A percentile compares a stretch with the other conserved stretches of the same genome.
phyloP scores from a whole-genome alignment of 1,140 invertebrate genomes.

The Arion vulgaris region DNA sequence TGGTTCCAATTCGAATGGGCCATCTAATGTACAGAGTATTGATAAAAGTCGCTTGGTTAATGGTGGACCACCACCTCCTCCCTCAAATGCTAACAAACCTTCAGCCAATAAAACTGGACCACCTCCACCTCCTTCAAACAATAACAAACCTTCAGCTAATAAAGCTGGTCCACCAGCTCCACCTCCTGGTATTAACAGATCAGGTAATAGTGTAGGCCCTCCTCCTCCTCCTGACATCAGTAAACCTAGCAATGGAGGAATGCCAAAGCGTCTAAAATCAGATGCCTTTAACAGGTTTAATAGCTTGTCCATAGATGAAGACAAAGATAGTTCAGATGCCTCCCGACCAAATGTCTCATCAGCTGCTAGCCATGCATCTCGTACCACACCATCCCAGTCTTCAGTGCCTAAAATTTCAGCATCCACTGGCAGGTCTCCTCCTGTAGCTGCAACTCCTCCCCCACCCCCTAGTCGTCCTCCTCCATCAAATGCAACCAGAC shows the following conservation, averaged over 20 bases:
- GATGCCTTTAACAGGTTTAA: neutral
- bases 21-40: neutral
- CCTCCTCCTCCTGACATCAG: neutral
- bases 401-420: neutral
- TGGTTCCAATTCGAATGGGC: slow-evolving; percentile 20
- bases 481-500: slow-evolving; percentile 21
- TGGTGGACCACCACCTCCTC: slow-evolving; percentile 17
- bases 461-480: slow-evolving; percentile 10
- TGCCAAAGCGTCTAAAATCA: neutral
- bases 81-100: slow-evolving; percentile 26
- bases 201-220: slow-evolving; percentile 2
- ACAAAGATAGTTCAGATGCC: neutral
- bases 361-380: slow-evolving; percentile 2
- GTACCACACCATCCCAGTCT: neutral
- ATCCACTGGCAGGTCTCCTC: neutral
- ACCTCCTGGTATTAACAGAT: neutral
- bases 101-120: neutral
- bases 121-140: slow-evolving; percentile 18
- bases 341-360: neutral
- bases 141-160: slow-evolving; percentile 15
- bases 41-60: slow-evolving; percentile 5
- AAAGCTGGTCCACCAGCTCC: neutral
- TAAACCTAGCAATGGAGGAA: slow-evolving; percentile 14
- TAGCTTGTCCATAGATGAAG: slow-evolving; percentile 1
- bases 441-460: neutral